Evolutionary conservation across 2,888 invertebrate genomes (phyloP).

Genomic region (Tinea semifulvella): DNA sequence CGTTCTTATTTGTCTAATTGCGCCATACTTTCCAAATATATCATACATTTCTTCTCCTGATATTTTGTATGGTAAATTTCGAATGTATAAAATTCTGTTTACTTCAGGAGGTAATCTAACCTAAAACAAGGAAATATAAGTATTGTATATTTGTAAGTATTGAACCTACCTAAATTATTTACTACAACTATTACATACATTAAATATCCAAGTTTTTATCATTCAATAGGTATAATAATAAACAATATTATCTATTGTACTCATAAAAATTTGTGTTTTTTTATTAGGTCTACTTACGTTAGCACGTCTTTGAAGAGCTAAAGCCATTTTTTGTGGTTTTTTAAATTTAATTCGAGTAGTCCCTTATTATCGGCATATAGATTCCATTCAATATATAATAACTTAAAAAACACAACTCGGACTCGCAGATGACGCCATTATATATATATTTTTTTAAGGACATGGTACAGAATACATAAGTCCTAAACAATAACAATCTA

Average conservation of each 20-base stretch:
- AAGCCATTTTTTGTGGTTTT: too few relatives aligned
- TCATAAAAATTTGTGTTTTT: slow-evolving; percentile 15
- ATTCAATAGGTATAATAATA: slow-evolving; percentile 19
- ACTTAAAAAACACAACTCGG: too few relatives aligned
- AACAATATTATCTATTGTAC: slow-evolving; percentile 16
- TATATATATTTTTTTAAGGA: too few relatives aligned
- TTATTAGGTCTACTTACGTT: slow-evolving; percentile 67
- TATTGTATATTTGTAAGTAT: slow-evolving; percentile 19
- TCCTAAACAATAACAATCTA: not conserved
- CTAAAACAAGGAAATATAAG: slow-evolving; percentile 47
- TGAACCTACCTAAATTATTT: slow-evolving; percentile 19
- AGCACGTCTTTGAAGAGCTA: slow-evolving; percentile 78
- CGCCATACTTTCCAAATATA: slow-evolving; percentile 99
- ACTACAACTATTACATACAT: too few relatives aligned
- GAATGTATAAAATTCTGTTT: slow-evolving; percentile 93
- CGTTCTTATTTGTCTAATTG: slow-evolving; percentile 98
- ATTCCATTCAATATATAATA: too few relatives aligned
- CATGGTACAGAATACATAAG: too few relatives aligned
- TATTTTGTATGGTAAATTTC: slow-evolving; percentile 99
- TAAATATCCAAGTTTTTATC: slow-evolving; percentile 16
- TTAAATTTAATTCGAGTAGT: too few relatives aligned
- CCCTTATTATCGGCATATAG: too few relatives aligned
- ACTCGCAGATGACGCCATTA: too few relatives aligned
- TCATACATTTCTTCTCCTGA: slow-evolving; percentile 99
- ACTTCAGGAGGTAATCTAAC: slow-evolving; percentile 98